Percentiles rank a stretch among this genome's conserved stretches.
Evolutionary conservation across 2,113 vertebrate genomes (phyloP).

Genomic region (Oreochromis aureus): DNA sequence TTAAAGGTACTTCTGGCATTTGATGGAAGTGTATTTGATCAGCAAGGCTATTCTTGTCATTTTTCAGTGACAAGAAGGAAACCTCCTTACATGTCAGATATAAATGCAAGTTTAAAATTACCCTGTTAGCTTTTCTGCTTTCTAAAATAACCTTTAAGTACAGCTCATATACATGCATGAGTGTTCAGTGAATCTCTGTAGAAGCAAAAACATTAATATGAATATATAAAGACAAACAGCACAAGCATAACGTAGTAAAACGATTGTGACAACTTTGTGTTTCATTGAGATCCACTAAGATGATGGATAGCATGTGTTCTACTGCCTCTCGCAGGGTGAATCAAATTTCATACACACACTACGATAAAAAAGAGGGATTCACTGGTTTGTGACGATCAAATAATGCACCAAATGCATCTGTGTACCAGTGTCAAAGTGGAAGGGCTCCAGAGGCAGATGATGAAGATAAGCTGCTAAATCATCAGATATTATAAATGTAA

Average conservation of each 20-base stretch:
- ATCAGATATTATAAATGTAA: constrained; percentile 26
- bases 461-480: constrained; percentile 12
- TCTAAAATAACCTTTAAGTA: not conserved
- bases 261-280: not conserved
- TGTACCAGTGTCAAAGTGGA: constrained; percentile 4
- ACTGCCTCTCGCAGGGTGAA: not conserved
- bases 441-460: not conserved
- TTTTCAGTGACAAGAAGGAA: constrained; percentile 18
- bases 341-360: constrained; percentile 11
- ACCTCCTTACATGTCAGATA: not conserved
- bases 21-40: not conserved
- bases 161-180: not conserved
- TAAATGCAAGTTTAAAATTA: not conserved
- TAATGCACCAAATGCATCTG: constrained; percentile 17
- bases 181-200: not conserved
- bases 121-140: not conserved
- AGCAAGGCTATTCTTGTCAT: constrained; percentile 21
- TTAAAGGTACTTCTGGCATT: not conserved
- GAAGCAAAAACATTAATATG: not conserved
- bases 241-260: not conserved
- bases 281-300: not conserved
- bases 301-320: constrained; percentile 9
- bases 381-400: constrained; percentile 29
- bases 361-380: constrained; percentile 7
- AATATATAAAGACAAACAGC: not conserved